These are phyloP conservation scores for Pachyramphus minor DNA, from an alignment of 2,113 vertebrate species.

Conservation along the genomic window DNA sequence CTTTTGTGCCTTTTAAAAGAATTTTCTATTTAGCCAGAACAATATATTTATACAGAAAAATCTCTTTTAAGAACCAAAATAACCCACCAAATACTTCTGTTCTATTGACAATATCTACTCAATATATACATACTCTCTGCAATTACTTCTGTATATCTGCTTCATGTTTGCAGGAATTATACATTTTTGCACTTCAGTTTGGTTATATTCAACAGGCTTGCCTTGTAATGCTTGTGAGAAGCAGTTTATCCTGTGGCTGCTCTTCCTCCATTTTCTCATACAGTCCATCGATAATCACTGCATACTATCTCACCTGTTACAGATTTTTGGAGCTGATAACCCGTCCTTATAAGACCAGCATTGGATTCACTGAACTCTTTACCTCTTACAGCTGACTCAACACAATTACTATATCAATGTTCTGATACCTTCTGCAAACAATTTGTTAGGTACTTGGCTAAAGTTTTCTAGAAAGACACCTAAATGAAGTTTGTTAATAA, in stretches of 20 bases:
- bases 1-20: neutral
- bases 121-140: neutral
- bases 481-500: constrained; percentile 53
- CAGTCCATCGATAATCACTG: neutral
- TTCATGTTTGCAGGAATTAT: neutral
- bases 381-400: constrained; percentile 46
- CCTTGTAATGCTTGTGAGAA: neutral
- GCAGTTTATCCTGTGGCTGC: neutral
- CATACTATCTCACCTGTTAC: neutral
- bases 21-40: neutral
- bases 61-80: neutral
- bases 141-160: neutral
- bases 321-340: constrained; percentile 13
- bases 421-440: constrained; percentile 67
- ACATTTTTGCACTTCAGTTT: neutral
- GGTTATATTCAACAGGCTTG: neutral
- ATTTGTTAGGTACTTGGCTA: constrained; percentile 59
- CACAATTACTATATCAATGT: constrained; percentile 54
- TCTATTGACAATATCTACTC: neutral
- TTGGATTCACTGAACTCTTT: constrained; percentile 22
- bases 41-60: neutral
- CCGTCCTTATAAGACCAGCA: constrained; percentile 27
- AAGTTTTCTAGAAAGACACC: constrained; percentile 61
- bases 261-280: neutral
- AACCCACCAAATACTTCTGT: neutral